These are phyloP conservation scores for Furnarius figulus DNA, from an alignment of 2,113 vertebrate species.

Conservation along the genomic window DNA sequence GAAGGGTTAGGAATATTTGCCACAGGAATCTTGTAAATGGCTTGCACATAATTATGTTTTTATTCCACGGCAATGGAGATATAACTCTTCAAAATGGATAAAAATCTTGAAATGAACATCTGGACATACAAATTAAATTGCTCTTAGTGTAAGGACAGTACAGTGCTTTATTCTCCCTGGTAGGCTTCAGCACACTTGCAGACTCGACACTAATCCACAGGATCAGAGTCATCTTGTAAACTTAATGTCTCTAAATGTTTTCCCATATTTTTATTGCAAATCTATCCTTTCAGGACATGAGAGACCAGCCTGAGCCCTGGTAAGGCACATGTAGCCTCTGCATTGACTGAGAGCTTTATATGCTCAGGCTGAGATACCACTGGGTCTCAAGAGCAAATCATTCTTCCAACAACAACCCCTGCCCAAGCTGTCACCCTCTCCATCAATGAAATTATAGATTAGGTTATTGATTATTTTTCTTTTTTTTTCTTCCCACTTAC, in stretches of 20 bases:
- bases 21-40: constrained; percentile 63
- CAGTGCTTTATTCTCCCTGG: constrained; percentile 46
- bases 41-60: constrained; percentile 61
- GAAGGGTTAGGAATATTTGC: constrained; percentile 50
- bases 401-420: neutral
- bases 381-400: constrained; percentile 2
- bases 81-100: constrained; percentile 56
- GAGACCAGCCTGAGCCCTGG: constrained; percentile 32
- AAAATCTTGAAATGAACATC: constrained; percentile 65
- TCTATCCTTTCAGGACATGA: constrained; percentile 52
- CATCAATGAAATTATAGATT: constrained; percentile 26
- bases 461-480: constrained; percentile 33
- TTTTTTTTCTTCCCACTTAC: neutral
- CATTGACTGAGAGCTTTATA: constrained; percentile 18
- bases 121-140: constrained; percentile 62
- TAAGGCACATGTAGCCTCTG: neutral
- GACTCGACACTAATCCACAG: constrained; percentile 53
- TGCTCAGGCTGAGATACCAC: neutral
- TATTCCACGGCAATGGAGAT: constrained; percentile 39
- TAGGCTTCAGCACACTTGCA: constrained; percentile 42
- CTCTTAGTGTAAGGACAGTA: constrained; percentile 35
- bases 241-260: constrained; percentile 66
- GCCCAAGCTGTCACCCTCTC: neutral
- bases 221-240: constrained; percentile 63
- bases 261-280: constrained; percentile 65